Percentiles rank a stretch among this genome's conserved stretches.
phyloP scores from a whole-genome alignment of 2,797 vertebrate genomes.

The Graptemys geographica region DNA sequence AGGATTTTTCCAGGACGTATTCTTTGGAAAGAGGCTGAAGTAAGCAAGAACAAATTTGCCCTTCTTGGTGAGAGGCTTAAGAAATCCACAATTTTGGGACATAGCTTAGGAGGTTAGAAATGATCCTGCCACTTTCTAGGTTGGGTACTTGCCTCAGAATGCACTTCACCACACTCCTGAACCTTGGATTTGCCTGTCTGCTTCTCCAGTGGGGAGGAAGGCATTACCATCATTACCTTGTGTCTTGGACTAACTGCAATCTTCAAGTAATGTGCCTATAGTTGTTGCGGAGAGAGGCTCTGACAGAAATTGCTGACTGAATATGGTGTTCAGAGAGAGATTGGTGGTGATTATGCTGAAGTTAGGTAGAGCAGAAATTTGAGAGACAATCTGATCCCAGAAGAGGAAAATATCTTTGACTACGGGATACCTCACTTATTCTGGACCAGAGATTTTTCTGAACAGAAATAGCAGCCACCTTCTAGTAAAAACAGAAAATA shows the following conservation, averaged over 20 bases:
- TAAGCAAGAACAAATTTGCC: neutral
- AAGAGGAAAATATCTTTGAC: neutral
- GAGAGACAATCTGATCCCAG: neutral
- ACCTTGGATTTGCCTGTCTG: neutral
- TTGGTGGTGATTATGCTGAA: neutral
- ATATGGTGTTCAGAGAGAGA: neutral
- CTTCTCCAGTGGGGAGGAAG: neutral
- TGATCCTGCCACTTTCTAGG: neutral
- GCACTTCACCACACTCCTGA: neutral
- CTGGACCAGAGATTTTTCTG: neutral
- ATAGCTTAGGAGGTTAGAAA: neutral
- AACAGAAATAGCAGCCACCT: neutral
- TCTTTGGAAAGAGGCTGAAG: neutral
- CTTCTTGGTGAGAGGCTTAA: neutral
- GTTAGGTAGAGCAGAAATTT: neutral
- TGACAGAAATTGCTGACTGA: neutral
- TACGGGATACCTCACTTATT: neutral
- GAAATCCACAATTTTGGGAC: neutral
- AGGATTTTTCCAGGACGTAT: neutral
- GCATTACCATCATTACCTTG: neutral
- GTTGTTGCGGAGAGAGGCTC: neutral
- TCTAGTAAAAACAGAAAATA: neutral
- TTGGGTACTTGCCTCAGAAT: neutral
- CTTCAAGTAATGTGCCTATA: neutral
- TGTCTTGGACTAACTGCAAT: neutral